Evolutionary conservation across 2,797 vertebrate genomes (phyloP).

Genomic region (Pipistrellus kuhlii): DNA sequence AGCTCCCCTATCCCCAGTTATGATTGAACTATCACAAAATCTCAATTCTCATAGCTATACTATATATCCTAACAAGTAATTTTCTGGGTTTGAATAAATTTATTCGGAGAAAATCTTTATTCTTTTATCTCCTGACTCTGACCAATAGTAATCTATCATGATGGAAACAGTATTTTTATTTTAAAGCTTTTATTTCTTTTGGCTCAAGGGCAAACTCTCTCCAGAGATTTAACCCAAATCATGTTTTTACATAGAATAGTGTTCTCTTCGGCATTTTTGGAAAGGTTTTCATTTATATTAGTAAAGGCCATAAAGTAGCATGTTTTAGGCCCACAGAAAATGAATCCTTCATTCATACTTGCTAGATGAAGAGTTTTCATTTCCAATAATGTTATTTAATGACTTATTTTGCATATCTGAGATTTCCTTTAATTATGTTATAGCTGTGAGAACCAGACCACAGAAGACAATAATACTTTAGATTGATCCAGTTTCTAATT

Average conservation of each 20-base stretch:
- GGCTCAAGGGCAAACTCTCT: not conserved
- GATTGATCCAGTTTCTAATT: not conserved
- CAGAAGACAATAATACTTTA: not conserved
- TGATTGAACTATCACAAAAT: not conserved
- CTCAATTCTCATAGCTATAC: not conserved
- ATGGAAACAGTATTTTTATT: not conserved
- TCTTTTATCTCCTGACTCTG: constrained; percentile 15
- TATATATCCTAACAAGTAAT: not conserved
- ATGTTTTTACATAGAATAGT: not conserved
- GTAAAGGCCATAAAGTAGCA: constrained; percentile 58
- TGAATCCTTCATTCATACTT: constrained; percentile 77
- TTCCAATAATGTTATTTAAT: not conserved
- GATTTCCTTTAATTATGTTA: constrained; percentile 53
- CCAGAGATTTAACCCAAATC: constrained; percentile 26
- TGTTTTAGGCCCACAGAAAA: constrained; percentile 6
- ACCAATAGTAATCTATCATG: not conserved
- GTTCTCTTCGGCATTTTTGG: not conserved
- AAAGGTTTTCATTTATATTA: constrained; percentile 67
- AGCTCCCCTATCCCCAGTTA: not conserved
- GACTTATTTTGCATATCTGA: constrained; percentile 69
- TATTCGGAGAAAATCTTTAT: constrained; percentile 27
- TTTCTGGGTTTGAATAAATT: constrained; percentile 21
- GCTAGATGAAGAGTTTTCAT: constrained; percentile 69
- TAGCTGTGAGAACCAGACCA: constrained; percentile 6
- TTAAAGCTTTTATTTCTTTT: constrained; percentile 28